These are phyloP conservation scores for Saguinus imperator DNA, from an alignment of 2,113 vertebrate genomes.

Conservation along the genomic window DNA sequence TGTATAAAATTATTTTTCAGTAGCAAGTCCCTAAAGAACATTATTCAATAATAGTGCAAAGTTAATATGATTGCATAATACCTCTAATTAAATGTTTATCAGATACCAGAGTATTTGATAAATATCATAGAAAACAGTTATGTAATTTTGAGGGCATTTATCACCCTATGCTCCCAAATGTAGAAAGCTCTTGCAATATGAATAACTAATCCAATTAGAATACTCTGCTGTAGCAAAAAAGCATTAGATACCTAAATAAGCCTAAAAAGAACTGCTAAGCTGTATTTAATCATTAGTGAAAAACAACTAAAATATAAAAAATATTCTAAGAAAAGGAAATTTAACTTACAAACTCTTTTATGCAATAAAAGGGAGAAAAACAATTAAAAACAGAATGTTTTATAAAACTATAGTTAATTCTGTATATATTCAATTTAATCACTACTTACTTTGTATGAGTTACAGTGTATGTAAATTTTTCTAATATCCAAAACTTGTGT, in stretches of 20 bases:
- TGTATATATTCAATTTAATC: not conserved
- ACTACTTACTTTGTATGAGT: not conserved
- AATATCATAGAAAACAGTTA: not conserved
- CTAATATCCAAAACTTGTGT: not conserved
- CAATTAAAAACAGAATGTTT: not conserved
- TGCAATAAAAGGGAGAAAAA: not conserved
- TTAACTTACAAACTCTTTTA: not conserved
- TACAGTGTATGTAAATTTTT: not conserved
- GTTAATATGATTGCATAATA: not conserved
- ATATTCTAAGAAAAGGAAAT: not conserved
- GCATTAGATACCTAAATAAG: not conserved
- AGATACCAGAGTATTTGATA: not conserved
- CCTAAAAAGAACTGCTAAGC: not conserved
- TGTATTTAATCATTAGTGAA: not conserved
- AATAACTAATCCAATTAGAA: not conserved
- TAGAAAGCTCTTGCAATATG: not conserved
- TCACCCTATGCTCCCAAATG: not conserved
- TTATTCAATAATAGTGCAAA: not conserved
- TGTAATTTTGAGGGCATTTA: not conserved
- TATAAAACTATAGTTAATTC: not conserved
- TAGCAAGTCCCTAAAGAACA: not conserved
- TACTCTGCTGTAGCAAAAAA: not conserved
- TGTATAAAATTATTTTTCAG: not conserved
- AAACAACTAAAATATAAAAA: not conserved
- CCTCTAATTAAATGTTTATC: not conserved